phyloP scores from a whole-genome alignment of 2,888 invertebrate species.

The Dimorphilus gyrociliatus region DNA sequence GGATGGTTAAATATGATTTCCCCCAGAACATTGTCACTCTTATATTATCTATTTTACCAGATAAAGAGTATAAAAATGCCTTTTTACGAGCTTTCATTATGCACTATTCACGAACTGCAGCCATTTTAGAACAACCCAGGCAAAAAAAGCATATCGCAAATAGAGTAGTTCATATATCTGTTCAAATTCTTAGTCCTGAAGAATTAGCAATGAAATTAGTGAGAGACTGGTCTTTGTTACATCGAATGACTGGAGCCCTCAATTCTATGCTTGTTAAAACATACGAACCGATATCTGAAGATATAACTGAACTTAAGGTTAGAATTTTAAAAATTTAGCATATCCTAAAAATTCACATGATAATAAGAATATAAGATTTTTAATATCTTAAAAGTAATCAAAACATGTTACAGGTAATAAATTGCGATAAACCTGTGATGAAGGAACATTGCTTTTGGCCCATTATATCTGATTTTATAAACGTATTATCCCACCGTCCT shows the following conservation, averaged over 20 bases:
- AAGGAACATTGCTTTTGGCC: constrained; percentile 98
- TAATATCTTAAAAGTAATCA: not conserved
- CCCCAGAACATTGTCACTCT: constrained; percentile 91
- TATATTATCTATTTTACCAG: constrained; percentile 80
- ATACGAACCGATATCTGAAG: too few species aligned
- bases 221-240: too few species aligned
- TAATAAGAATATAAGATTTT: too few species aligned
- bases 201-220: constrained; percentile 76
- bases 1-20: constrained; percentile 93
- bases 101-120: constrained; percentile 85
- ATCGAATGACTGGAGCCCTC: too few species aligned
- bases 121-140: constrained; percentile 65
- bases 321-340: too few species aligned
- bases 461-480: constrained; percentile 85
- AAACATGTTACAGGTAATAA: constrained; percentile 53
- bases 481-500: constrained; percentile 76
- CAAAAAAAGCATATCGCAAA: constrained; percentile 44
- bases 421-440: constrained; percentile 78
- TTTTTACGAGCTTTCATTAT: constrained; percentile 83
- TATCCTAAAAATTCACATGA: too few species aligned
- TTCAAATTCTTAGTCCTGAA: constrained; percentile 85
- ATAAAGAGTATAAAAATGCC: constrained; percentile 85
- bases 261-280: too few species aligned
- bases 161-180: constrained; percentile 89
- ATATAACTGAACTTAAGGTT: constrained; percentile 4